These are phyloP conservation scores for Scortum barcoo DNA, from an alignment of 2,113 vertebrate species.

Conservation along the genomic window DNA sequence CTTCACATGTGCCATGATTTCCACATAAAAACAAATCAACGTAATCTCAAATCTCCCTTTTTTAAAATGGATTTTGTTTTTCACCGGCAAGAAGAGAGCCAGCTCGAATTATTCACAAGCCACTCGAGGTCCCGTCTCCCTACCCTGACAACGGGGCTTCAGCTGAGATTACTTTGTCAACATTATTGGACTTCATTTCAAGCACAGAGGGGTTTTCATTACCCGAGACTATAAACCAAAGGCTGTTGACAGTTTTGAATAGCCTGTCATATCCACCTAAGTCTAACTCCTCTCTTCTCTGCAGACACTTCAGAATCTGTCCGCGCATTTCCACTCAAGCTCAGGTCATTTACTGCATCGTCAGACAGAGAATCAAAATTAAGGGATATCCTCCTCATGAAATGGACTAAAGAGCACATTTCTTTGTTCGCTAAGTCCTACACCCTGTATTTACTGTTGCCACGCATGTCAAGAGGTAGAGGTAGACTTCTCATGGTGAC, in stretches of 20 bases:
- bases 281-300: slow-evolving; percentile 11
- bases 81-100: not conserved
- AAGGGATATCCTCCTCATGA: too few species aligned
- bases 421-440: too few species aligned
- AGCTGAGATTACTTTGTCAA: slow-evolving; percentile 64
- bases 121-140: slow-evolving; percentile 26
- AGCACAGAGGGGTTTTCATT: slow-evolving; percentile 54
- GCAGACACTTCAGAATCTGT: slow-evolving; percentile 19
- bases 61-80: slow-evolving; percentile 22
- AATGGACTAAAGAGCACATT: too few species aligned
- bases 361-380: not conserved
- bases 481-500: too few species aligned
- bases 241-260: slow-evolving; percentile 57
- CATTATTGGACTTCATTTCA: slow-evolving; percentile 64
- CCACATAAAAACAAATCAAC: not conserved
- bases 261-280: slow-evolving; percentile 46
- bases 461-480: too few species aligned
- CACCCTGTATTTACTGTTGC: too few species aligned
- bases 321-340: slow-evolving; percentile 21
- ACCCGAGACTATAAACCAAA: slow-evolving; percentile 46
- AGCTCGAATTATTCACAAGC: slow-evolving; percentile 36
- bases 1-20: not conserved
- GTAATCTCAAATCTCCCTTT: not conserved
- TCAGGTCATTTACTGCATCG: not conserved
- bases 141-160: slow-evolving; percentile 37